A percentile compares a stretch with the other conserved stretches of the same genome.
Evolutionary conservation across 2,113 vertebrate species (phyloP).

Genomic region (Sinocyclocheilus anshuiensis): DNA sequence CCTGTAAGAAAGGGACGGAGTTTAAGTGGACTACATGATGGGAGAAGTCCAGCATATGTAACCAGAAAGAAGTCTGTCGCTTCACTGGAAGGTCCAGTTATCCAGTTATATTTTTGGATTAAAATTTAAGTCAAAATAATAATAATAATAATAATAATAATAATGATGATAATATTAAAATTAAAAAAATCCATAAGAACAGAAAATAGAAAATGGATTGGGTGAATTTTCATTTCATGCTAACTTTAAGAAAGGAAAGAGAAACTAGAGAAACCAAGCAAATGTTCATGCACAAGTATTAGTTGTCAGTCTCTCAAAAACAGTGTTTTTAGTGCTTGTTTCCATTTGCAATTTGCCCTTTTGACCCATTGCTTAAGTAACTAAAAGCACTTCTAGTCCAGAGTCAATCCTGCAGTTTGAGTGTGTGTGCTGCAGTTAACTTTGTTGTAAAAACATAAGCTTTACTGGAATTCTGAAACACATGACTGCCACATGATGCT

Average conservation of each 20-base stretch:
- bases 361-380: neutral
- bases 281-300: neutral
- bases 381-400: neutral
- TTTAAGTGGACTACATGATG: no score
- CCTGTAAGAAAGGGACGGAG: no score
- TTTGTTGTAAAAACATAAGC: constrained; percentile 18
- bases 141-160: no score
- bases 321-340: neutral
- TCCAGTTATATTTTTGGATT: no score
- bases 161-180: no score
- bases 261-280: neutral
- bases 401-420: neutral
- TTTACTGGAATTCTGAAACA: constrained; percentile 3
- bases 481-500: constrained; percentile 29
- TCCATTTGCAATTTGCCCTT: neutral
- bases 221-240: neutral
- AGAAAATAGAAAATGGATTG: no score
- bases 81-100: no score
- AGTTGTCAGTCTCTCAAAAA: neutral
- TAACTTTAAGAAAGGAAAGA: neutral
- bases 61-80: no score
- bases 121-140: no score
- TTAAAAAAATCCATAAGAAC: neutral
- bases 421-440: neutral
- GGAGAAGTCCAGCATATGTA: no score